A percentile compares a stretch with the other conserved stretches of the same genome.
Conservation (phyloP, 2,113 vertebrate genomes). For the Cynopterus brachyotis region DNA sequence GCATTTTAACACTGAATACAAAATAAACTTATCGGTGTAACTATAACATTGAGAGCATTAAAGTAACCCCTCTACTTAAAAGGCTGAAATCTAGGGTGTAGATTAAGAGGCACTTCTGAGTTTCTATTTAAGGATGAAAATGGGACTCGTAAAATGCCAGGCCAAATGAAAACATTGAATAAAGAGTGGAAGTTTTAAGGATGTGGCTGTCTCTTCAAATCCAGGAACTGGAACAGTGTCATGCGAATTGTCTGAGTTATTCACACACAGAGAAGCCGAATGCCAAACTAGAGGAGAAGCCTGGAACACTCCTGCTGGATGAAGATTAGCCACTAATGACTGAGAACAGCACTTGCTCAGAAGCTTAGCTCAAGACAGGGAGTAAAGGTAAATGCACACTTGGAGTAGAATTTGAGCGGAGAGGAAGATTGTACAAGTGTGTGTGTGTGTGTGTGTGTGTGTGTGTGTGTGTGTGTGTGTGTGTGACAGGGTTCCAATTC, state of each 20-base stretch:
- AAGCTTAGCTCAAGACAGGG: not conserved
- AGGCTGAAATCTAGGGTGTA: not conserved
- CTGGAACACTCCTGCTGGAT: not conserved
- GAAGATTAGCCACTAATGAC: not conserved
- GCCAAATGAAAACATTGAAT: not conserved
- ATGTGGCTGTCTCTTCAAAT: constrained; percentile 41
- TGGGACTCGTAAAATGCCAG: not conserved
- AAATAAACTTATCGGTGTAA: constrained; percentile 3
- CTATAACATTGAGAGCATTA: not conserved
- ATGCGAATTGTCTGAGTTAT: constrained; percentile 2
- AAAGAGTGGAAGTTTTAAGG: not conserved
- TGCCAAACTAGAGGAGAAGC: not conserved
- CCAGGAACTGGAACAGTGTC: not conserved
- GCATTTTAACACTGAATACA: not conserved
- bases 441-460: not conserved
- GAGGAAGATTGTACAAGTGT: not conserved
- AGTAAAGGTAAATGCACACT: not conserved
- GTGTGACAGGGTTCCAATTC: not conserved
- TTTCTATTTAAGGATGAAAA: constrained; percentile 54
- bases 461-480: not conserved
- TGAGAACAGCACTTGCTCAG: not conserved
- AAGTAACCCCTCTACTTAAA: not conserved
- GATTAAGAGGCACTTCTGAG: not conserved
- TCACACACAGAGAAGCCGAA: not conserved
- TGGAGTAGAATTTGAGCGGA: not conserved